Base-by-base conservation (phyloP, 2,113 vertebrate species). In the Todiramphus chloris region DNA sequence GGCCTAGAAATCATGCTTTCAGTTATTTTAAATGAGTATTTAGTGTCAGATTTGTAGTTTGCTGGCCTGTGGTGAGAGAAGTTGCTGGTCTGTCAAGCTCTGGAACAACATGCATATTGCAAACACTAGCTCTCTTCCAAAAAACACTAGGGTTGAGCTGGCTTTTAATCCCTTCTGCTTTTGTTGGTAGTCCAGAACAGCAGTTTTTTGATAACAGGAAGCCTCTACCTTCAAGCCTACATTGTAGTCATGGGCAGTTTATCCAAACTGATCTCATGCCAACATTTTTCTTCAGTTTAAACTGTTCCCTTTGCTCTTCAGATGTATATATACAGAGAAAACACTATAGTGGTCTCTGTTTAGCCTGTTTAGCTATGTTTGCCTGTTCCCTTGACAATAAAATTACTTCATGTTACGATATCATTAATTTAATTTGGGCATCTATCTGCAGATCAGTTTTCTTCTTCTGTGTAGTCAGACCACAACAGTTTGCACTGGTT, bases 281-380 rank as follows among this genome's bases (percentile, higher is more conserved):
- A 74, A 51, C 10, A 20, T 60, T 87, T 89, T 75, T 21, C 33
- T 51, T 43, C 35, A 41, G 43, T 48, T 78, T 82, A 46, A 72
- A 70, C 30, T 30, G 62, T 9, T 91, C 27, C 28, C 9, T 84
- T 50, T 30, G 51, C 33, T 82, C 16, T 81, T 81, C 76, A 67
- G n/a, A 30, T 11, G 3, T 3, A 19, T 0, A 2, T 19, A 14
- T 1, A 21, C 18, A 44, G 6, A 41, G 14, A 81, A 60, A 60
- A 51, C 79, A 11, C 23, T 19, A 5, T 3, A 50, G 5, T 1
- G 4, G 7, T 28, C 1, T 4, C 16, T 41, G 15, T 50, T 18
- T 39, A 88, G 28, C 31, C 20, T n/a, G n/a, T n/a, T n/a, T n/a
- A n/a, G n/a, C n/a, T 70, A 30, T 18, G 24, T 44, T 51, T 28